A percentile compares a stretch with the other conserved stretches of the same genome.
Evolutionary conservation across 2,888 invertebrate species (phyloP).

Genomic region (Limnephilus lunatus): DNA sequence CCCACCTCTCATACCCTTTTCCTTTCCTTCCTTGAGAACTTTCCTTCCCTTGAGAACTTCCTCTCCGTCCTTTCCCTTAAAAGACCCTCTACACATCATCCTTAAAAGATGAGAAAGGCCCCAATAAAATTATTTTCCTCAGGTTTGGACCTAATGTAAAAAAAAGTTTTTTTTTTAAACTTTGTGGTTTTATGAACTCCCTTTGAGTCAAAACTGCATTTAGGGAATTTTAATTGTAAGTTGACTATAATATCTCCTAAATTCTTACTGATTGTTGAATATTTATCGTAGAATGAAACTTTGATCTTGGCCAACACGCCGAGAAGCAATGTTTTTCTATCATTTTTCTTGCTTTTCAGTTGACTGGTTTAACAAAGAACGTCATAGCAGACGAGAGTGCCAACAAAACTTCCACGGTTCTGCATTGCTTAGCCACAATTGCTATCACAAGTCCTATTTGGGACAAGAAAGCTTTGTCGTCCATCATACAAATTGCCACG

Average conservation of each 20-base stretch:
- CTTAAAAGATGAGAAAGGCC: too few species aligned
- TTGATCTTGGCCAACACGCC: background rate
- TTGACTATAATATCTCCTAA: background rate
- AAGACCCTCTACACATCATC: too few species aligned
- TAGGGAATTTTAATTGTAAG: background rate
- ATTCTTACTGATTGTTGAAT: background rate
- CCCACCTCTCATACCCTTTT: too few species aligned
- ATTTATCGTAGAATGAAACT: background rate
- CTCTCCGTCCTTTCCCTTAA: too few species aligned
- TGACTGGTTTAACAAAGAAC: slow-evolving; percentile 71
- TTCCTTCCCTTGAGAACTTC: too few species aligned
- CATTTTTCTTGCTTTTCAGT: slow-evolving; percentile 69
- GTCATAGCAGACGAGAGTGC: slow-evolving; percentile 78
- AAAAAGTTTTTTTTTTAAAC: background rate
- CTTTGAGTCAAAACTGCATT: background rate
- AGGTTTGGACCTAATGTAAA: too few species aligned
- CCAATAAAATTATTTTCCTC: too few species aligned
- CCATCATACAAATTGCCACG: slow-evolving; percentile 76
- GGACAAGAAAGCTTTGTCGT: slow-evolving; percentile 76
- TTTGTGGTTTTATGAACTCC: too few species aligned
- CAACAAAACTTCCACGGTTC: slow-evolving; percentile 78
- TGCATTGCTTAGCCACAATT: slow-evolving; percentile 77
- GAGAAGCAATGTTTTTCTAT: slow-evolving; percentile 47
- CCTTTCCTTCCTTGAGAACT: too few species aligned
- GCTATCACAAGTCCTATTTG: slow-evolving; percentile 76